A percentile compares a stretch with the other conserved stretches of the same genome.
These are phyloP conservation scores for Desmophyllum pertusum DNA, from an alignment of 92 coral and sea anemone species.

Conservation along the genomic window DNA sequence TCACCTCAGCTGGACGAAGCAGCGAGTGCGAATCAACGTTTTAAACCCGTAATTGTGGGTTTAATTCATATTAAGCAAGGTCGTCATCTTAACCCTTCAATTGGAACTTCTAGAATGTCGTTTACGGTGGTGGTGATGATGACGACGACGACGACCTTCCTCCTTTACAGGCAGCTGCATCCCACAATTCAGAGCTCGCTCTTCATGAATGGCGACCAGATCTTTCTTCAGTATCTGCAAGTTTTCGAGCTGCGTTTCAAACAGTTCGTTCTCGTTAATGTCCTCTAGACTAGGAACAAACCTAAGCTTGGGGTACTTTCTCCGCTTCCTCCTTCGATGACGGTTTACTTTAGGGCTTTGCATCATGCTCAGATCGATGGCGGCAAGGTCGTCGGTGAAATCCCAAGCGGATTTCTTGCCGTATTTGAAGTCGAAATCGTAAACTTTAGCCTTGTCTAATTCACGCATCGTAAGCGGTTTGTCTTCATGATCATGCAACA, in stretches of 20 bases:
- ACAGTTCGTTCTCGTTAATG: constrained; percentile 79
- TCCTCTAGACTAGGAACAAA: constrained; percentile 80
- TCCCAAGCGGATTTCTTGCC: constrained; percentile 64
- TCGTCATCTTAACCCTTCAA: constrained; percentile 14
- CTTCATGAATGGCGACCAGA: constrained; percentile 73
- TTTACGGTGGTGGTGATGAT: constrained; percentile 65
- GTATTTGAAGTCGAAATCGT: constrained; percentile 82
- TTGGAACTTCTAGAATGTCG: constrained; percentile 44
- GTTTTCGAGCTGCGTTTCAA: constrained; percentile 56
- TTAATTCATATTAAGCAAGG: not conserved
- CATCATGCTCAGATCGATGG: constrained; percentile 60
- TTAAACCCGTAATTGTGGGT: not conserved
- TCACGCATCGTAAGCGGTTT: constrained; percentile 76
- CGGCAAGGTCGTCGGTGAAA: constrained; percentile 52
- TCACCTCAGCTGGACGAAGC: not conserved
- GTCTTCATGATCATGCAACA: constrained; percentile 26
- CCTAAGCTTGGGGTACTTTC: constrained; percentile 64
- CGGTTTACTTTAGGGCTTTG: constrained; percentile 71
- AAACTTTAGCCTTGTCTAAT: constrained; percentile 55
- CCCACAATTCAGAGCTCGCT: constrained; percentile 68
- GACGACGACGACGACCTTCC: constrained; percentile 49
- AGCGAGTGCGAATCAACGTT: not conserved
- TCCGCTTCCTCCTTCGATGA: constrained; percentile 59
- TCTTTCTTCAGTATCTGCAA: constrained; percentile 40
- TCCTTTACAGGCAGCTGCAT: constrained; percentile 22